Conservation (phyloP, 2,797 vertebrate genomes). For the Sparidentex hasta region DNA sequence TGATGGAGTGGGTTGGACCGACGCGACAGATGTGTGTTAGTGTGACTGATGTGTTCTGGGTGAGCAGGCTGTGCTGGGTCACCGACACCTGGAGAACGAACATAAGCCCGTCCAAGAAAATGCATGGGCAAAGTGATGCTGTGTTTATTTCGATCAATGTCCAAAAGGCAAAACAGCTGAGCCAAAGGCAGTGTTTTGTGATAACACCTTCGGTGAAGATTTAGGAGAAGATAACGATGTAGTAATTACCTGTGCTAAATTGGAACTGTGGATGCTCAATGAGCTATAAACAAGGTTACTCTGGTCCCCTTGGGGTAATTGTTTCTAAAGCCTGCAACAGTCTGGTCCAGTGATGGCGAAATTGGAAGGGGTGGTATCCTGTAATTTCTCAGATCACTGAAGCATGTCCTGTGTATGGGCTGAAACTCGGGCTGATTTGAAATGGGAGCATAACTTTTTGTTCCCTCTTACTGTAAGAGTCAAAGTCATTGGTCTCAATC, state of each 20-base stretch:
- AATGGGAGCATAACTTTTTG: conserved; percentile 81
- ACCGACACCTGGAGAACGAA: conserved; percentile 71
- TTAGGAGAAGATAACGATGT: conserved; percentile 73
- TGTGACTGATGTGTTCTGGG: conserved; percentile 82
- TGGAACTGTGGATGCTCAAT: conserved; percentile 80
- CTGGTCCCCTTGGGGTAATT: conserved; percentile 80
- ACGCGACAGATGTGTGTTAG: conserved; percentile 77
- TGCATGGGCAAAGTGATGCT: conserved; percentile 56
- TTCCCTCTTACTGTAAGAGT: conserved; percentile 69
- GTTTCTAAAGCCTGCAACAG: conserved; percentile 79
- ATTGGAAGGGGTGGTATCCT: conserved; percentile 82
- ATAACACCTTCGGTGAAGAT: conserved; percentile 69
- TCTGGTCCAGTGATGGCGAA: conserved; percentile 77
- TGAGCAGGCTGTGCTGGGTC: conserved; percentile 71
- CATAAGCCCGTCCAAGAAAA: conserved; percentile 65
- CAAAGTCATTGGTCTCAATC: conserved; percentile 74
- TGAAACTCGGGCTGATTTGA: conserved; percentile 74
- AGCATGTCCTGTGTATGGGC: conserved; percentile 76
- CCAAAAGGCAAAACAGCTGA: conserved; percentile 60
- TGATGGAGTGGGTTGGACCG: conserved; percentile 76
- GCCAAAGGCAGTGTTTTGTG: conserved; percentile 62
- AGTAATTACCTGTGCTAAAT: conserved; percentile 80
- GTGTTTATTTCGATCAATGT: conserved; percentile 68
- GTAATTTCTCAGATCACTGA: conserved; percentile 84
- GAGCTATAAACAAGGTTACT: conserved; percentile 83